These are phyloP conservation scores for Ellobium chinense DNA, from an alignment of 2,888 invertebrate genomes.

Conservation along the genomic window DNA sequence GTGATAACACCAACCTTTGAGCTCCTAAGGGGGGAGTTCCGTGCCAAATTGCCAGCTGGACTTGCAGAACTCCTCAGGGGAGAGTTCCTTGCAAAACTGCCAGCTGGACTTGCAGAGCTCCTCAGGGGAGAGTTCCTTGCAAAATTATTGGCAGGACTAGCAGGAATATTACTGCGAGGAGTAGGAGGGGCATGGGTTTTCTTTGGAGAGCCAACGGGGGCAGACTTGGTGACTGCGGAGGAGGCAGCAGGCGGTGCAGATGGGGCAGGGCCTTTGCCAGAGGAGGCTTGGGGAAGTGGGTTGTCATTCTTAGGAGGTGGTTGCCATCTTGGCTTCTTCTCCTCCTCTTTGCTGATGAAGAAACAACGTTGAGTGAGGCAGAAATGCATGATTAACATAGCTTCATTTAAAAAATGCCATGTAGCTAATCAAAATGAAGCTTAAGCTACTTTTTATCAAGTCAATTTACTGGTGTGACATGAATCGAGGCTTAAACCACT, in stretches of 20 bases:
- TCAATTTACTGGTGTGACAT: too few species aligned
- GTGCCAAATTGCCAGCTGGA: constrained; percentile 44
- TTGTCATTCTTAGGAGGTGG: constrained; percentile 58
- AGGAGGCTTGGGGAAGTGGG: constrained; percentile 10
- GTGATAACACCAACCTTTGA: constrained; percentile 27
- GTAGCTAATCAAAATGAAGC: too few species aligned
- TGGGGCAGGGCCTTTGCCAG: constrained; percentile 54
- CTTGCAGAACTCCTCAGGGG: constrained; percentile 49
- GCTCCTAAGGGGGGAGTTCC: constrained; percentile 50
- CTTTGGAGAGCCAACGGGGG: constrained; percentile 44
- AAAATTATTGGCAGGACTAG: constrained; percentile 46
- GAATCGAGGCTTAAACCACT: too few species aligned
- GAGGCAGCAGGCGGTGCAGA: constrained; percentile 47
- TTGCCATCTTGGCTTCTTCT: constrained; percentile 72
- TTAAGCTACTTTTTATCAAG: too few species aligned
- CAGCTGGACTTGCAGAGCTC: constrained; percentile 47
- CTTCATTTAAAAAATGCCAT: too few species aligned
- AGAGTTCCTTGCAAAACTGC: constrained; percentile 42
- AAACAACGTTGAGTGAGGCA: background rate
- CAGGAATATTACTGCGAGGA: constrained; percentile 49
- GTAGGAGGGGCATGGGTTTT: constrained; percentile 45
- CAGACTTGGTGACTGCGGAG: constrained; percentile 33
- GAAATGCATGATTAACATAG: background rate
- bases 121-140: constrained; percentile 50
- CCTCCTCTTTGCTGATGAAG: constrained; percentile 65